Base-by-base conservation (phyloP, 2,888 invertebrate species). In the Archaeoteleia sp. region DNA sequence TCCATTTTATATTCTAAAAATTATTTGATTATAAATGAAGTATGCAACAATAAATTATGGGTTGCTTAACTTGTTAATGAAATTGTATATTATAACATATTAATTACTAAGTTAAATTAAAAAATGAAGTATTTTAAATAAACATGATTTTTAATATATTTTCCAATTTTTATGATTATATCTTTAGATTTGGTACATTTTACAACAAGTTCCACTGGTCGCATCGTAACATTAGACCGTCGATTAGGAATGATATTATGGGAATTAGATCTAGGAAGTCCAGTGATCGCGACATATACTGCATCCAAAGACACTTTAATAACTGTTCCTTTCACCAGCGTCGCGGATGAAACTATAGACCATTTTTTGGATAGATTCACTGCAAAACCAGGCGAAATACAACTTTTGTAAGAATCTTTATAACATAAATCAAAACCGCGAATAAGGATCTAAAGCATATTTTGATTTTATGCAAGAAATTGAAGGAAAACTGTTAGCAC, bases 211-310 rank as follows among this genome's bases (percentile, higher is more conserved):
- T 95, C 95, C 0, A 93, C 91, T 74, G 97, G 97, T 0, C 89
- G 92, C 51, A 89, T 96, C 20, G 90, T 95, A 72, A 96, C 97
- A 0, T 88, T 97, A 67, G 93, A 96, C 80, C n/a, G n/a, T n/a
- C 90, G 93, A 39, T 88, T 91, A n/a, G 95, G 96, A 0, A 91
- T 91, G 66, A 88, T 95, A 43, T 86, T 95, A 13, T 98, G 98
- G 98, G 92, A 95, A 70, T 89, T 90, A 40, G 93, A 97, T 83
- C 90, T 96, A 29, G 91, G 91, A 49, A 95, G 96, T 32, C 97
- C 98, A 0, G 92, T 98, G 0, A 93, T 98, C 40, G 96, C 95
- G 0, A 91, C 95, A 66, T 98, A 97, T 83, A 85, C 92, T 9
- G 85, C 94, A 51, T 91, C 92, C 70, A 88, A 90, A 12, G 92